Percentiles rank a stretch among this genome's conserved stretches.
These are phyloP conservation scores for Argentina silus DNA, from an alignment of 2,797 vertebrate species.

Conservation along the genomic window DNA sequence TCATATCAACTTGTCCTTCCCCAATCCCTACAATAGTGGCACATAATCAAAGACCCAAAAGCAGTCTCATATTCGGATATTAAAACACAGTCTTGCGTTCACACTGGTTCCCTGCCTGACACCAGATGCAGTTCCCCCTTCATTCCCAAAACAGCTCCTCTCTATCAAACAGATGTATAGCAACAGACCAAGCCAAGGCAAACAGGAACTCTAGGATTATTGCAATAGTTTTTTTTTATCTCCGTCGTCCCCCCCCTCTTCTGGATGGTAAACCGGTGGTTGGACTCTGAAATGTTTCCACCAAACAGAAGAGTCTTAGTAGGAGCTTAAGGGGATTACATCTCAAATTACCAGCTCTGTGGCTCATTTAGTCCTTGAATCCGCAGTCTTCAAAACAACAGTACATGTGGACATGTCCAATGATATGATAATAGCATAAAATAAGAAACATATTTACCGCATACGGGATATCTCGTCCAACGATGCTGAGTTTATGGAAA, in stretches of 20 bases:
- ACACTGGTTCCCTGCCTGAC: background rate
- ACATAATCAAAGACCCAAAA: background rate
- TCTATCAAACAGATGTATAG: conserved; percentile 40
- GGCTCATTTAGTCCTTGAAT: conserved; percentile 76
- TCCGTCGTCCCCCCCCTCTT: conserved; percentile 28
- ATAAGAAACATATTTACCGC: conserved; percentile 76
- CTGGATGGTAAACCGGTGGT: conserved; percentile 58
- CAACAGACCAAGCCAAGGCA: conserved; percentile 64
- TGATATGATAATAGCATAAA: conserved; percentile 76
- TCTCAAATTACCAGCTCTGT: conserved; percentile 73
- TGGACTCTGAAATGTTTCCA: conserved; percentile 75
- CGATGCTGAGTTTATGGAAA: background rate
- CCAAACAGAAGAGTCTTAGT: conserved; percentile 61
- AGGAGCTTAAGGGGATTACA: conserved; percentile 71
- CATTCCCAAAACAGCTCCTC: background rate
- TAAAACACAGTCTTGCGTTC: background rate
- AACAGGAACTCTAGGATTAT: conserved; percentile 69
- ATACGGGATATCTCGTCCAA: conserved; percentile 43
- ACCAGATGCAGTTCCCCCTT: conserved; percentile 10
- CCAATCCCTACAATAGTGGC: background rate
- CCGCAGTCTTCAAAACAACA: conserved; percentile 66
- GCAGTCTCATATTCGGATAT: background rate
- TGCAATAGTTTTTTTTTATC: conserved; percentile 63
- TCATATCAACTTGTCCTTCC: background rate
- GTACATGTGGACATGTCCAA: conserved; percentile 69